Evolutionary conservation across 2,888 invertebrate species (phyloP).

Genomic region (Dioctria rufipes): DNA sequence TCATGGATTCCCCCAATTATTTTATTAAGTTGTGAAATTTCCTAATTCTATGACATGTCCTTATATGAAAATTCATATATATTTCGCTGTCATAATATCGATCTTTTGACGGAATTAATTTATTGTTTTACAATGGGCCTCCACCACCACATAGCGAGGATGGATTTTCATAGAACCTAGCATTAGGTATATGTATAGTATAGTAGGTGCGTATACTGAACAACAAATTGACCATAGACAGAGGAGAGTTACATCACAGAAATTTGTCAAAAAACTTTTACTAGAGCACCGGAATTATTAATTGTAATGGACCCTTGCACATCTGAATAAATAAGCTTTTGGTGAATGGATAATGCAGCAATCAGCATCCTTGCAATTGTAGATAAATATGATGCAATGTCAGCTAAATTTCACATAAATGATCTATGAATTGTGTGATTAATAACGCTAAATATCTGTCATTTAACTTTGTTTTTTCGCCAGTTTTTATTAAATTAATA

Average conservation of each 20-base stretch:
- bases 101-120: too few species aligned
- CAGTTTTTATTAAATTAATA: neutral
- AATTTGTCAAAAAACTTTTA: constrained; percentile 37
- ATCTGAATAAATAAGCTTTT: constrained; percentile 7
- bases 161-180: neutral
- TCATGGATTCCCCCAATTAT: too few species aligned
- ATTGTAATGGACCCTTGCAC: constrained; percentile 34
- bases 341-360: neutral
- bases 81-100: too few species aligned
- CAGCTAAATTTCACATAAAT: neutral
- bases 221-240: neutral
- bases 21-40: too few species aligned
- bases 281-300: constrained; percentile 32
- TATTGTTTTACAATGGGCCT: too few species aligned
- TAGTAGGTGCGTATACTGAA: neutral
- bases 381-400: neutral
- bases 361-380: neutral
- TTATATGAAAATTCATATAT: too few species aligned
- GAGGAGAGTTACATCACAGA: neutral
- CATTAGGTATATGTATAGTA: neutral
- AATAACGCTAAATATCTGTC: neutral
- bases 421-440: neutral
- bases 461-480: too few species aligned
- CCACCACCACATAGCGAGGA: neutral
- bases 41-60: too few species aligned